phyloP scores from a whole-genome alignment of 2,797 vertebrate genomes.

The Melopsittacus undulatus region DNA sequence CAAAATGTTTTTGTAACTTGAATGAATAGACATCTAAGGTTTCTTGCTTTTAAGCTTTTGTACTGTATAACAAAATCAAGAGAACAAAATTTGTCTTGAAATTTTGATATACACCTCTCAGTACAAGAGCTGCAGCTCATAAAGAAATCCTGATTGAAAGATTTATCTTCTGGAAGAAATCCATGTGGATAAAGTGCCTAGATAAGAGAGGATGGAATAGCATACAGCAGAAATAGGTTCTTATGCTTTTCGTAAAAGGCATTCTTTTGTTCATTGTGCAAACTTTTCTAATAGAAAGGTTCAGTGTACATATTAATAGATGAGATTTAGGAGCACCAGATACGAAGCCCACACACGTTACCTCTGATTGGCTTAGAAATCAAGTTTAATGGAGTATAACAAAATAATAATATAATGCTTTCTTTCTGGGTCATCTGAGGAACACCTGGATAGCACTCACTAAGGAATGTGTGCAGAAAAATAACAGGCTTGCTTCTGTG shows the following conservation, averaged over 20 bases:
- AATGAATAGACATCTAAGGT: conserved; percentile 39
- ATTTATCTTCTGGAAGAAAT: conserved; percentile 76
- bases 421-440: conserved; percentile 43
- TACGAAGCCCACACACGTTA: conserved; percentile 20
- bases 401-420: conserved; percentile 48
- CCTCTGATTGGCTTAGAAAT: conserved; percentile 45
- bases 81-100: conserved; percentile 46
- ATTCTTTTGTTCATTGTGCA: conserved; percentile 75
- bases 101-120: conserved; percentile 51
- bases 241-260: conserved; percentile 63
- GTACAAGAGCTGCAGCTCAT: conserved; percentile 41
- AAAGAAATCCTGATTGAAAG: conserved; percentile 69
- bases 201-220: conserved; percentile 71
- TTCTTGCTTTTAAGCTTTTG: conserved; percentile 40
- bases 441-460: conserved; percentile 22
- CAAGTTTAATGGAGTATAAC: conserved; percentile 48
- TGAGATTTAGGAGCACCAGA: conserved; percentile 36
- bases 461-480: conserved; percentile 33
- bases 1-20: background rate
- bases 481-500: conserved; percentile 2
- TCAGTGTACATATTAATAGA: conserved; percentile 62
- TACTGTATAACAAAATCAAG: conserved; percentile 40
- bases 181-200: conserved; percentile 74
- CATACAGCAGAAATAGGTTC: conserved; percentile 61
- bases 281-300: conserved; percentile 65